These are phyloP conservation scores for Condylura cristata DNA, from an alignment of 2,113 vertebrate species.

Conservation along the genomic window DNA sequence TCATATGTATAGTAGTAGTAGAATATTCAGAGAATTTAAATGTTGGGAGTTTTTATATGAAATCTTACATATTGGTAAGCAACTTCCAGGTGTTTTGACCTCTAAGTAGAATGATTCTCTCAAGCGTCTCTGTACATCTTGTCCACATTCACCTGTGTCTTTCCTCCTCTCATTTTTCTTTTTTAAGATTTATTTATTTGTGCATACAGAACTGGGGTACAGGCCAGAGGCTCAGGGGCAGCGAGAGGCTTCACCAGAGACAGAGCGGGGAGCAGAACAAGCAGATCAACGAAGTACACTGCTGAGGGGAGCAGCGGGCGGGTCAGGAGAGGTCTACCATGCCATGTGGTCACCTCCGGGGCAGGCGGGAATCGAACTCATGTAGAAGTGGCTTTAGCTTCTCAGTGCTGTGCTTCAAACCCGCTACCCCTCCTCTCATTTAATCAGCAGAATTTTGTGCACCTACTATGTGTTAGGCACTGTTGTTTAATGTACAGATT, in stretches of 20 bases:
- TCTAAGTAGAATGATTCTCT: not conserved
- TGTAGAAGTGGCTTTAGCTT: no score
- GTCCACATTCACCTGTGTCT: not conserved
- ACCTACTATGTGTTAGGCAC: not conserved
- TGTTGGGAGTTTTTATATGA: not conserved
- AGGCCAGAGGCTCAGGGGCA: no score
- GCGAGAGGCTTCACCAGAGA: no score
- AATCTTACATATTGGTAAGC: not conserved
- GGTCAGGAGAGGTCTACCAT: no score
- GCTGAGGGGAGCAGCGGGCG: no score
- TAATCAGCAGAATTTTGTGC: not conserved
- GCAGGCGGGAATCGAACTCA: no score
- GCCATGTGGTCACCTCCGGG: no score
- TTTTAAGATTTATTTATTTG: no score
- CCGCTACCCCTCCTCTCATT: not conserved
- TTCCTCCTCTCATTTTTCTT: not conserved
- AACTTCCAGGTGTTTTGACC: not conserved
- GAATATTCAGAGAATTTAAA: conserved; percentile 10
- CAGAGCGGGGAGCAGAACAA: no score
- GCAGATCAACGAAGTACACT: no score
- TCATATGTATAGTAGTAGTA: not conserved
- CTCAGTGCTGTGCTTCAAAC: no score
- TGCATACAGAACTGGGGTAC: no score
- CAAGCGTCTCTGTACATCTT: not conserved
- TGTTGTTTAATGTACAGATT: not conserved